A percentile compares a stretch with the other conserved stretches of the same genome.
Evolutionary conservation across 2,113 vertebrate genomes (phyloP).

Genomic region (Cardinalis cardinalis): DNA sequence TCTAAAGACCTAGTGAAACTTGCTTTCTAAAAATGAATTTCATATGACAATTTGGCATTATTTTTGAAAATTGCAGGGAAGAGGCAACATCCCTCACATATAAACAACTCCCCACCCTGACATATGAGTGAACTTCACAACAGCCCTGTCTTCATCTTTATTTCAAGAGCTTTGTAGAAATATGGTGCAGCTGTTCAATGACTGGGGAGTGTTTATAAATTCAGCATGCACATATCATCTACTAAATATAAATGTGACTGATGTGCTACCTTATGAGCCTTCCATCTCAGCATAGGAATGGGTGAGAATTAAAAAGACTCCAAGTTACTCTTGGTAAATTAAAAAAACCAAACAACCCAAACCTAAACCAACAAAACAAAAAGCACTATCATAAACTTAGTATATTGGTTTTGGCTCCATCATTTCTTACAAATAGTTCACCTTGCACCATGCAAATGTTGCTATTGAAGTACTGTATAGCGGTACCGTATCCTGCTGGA

Average conservation of each 20-base stretch:
- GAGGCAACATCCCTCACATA: not conserved
- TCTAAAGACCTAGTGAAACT: not conserved
- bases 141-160: not conserved
- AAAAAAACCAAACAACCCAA: not conserved
- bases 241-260: not conserved
- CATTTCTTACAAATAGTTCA: not conserved
- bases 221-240: not conserved
- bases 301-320: not conserved
- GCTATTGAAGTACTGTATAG: not conserved
- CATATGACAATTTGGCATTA: not conserved
- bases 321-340: not conserved
- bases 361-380: not conserved
- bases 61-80: not conserved
- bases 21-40: not conserved
- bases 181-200: not conserved
- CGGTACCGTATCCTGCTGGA: slow-evolving; percentile 86
- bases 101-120: not conserved
- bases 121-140: not conserved
- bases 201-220: not conserved
- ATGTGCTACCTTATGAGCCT: not conserved
- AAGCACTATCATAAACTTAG: not conserved
- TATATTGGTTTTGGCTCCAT: not conserved
- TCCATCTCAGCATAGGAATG: not conserved
- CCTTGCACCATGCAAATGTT: not conserved
- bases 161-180: not conserved